Evolutionary conservation across 2,797 vertebrate species (phyloP).

Genomic region (Lepus oiostolus): DNA sequence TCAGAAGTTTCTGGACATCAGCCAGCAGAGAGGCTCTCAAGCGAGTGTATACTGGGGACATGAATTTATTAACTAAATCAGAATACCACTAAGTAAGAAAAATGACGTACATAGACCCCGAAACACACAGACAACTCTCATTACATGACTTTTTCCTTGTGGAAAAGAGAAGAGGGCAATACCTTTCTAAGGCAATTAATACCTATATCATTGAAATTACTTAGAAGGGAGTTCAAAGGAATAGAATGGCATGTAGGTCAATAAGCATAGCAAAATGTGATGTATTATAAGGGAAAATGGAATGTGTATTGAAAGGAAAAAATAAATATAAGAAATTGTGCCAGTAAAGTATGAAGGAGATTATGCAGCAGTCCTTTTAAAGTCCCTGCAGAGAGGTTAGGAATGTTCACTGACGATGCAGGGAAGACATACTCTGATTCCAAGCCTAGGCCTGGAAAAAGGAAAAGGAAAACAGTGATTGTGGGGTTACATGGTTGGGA

Average conservation of each 20-base stretch:
- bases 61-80: conserved; percentile 21
- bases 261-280: not conserved
- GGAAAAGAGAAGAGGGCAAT: not conserved
- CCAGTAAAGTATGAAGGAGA: not conserved
- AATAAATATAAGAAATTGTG: not conserved
- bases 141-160: not conserved
- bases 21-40: not conserved
- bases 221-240: not conserved
- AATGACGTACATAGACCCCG: not conserved
- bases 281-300: not conserved
- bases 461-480: not conserved
- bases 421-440: not conserved
- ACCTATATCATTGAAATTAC: not conserved
- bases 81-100: not conserved
- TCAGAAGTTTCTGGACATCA: not conserved
- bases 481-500: not conserved
- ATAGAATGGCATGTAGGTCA: not conserved
- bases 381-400: not conserved
- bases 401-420: not conserved
- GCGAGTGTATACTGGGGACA: not conserved
- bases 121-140: not conserved
- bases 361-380: not conserved
- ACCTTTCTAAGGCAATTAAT: conserved; percentile 18
- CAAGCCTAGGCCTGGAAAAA: not conserved
- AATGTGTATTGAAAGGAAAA: not conserved